Conservation (phyloP, 2,888 invertebrate species). For the Ectemnius lituratus region DNA sequence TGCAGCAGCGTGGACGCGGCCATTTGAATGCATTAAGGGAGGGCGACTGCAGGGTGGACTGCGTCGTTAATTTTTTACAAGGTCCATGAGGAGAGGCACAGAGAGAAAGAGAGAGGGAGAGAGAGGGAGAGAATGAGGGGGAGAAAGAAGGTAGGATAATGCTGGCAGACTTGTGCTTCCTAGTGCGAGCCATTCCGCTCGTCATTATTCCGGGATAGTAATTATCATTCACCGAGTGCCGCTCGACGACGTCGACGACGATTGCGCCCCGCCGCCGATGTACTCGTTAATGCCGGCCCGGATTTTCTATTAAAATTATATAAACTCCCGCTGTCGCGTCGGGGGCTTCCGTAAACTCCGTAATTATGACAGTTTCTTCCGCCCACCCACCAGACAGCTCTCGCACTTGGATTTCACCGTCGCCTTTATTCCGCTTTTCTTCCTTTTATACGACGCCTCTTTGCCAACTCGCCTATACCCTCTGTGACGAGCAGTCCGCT, state of each 20-base stretch:
- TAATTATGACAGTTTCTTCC: too few species aligned
- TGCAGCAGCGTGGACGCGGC: conserved; percentile 26
- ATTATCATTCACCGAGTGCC: conserved; percentile 23
- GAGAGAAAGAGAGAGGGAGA: conserved; percentile 35
- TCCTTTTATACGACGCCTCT: not conserved
- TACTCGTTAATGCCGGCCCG: conserved; percentile 4
- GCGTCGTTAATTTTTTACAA: conserved; percentile 56
- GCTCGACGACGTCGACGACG: not conserved
- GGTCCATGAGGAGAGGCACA: conserved; percentile 18
- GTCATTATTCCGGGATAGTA: conserved; percentile 23
- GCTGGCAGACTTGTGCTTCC: not conserved
- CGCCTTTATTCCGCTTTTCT: too few species aligned
- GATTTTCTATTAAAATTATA: too few species aligned
- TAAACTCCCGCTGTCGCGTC: too few species aligned
- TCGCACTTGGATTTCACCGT: too few species aligned
- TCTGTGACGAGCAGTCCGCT: too few species aligned
- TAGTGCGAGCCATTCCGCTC: conserved; percentile 8
- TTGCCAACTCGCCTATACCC: not conserved
- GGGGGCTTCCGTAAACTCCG: too few species aligned
- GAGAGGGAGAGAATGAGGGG: conserved; percentile 24
- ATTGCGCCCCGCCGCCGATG: not conserved
- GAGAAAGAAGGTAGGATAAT: conserved; percentile 10
- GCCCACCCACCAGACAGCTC: too few species aligned
- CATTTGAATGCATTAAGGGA: conserved; percentile 35
- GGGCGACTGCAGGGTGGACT: conserved; percentile 11